A percentile compares a stretch with the other conserved stretches of the same genome.
phyloP scores from a whole-genome alignment of 2,797 vertebrate genomes.

The Spea hammondii region DNA sequence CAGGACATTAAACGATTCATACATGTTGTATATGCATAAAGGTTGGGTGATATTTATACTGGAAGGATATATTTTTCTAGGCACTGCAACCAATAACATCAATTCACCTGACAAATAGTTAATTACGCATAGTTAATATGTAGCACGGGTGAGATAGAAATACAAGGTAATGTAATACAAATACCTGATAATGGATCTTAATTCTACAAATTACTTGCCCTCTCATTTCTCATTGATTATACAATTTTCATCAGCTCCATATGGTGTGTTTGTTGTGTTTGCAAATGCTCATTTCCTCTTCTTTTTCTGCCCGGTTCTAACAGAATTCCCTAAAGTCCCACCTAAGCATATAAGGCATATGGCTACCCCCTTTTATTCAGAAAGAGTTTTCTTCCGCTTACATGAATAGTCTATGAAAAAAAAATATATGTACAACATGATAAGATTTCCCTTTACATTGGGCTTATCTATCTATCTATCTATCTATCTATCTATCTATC shows the following conservation, averaged over 20 bases:
- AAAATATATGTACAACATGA: background rate
- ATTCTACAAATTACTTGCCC: slow-evolving; percentile 32
- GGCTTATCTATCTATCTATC: too few relatives aligned
- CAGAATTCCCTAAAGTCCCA: slow-evolving; percentile 41
- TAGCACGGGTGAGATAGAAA: slow-evolving; percentile 24
- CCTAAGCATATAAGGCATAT: slow-evolving; percentile 41
- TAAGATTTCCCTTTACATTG: too few relatives aligned
- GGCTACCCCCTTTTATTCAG: slow-evolving; percentile 11
- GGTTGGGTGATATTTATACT: too few relatives aligned
- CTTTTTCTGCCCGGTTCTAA: slow-evolving; percentile 22
- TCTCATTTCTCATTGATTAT: slow-evolving; percentile 36
- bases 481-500: too few relatives aligned
- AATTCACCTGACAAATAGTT: slow-evolving; percentile 5
- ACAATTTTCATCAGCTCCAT: slow-evolving; percentile 26
- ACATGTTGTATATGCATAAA: background rate
- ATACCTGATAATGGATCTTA: slow-evolving; percentile 19
- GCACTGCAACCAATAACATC: background rate
- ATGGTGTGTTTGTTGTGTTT: slow-evolving; percentile 39
- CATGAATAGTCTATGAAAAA: background rate
- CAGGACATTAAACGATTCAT: background rate
- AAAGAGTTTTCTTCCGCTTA: background rate
- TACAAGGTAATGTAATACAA: slow-evolving; percentile 18
- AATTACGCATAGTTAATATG: slow-evolving; percentile 21
- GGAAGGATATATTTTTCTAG: background rate
- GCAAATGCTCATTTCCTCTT: slow-evolving; percentile 34